Evolutionary conservation across 2,797 vertebrate species (phyloP), one percentile per base, ranked within the genome.

Genomic region (Schizothorax lantsangensis): DNA sequence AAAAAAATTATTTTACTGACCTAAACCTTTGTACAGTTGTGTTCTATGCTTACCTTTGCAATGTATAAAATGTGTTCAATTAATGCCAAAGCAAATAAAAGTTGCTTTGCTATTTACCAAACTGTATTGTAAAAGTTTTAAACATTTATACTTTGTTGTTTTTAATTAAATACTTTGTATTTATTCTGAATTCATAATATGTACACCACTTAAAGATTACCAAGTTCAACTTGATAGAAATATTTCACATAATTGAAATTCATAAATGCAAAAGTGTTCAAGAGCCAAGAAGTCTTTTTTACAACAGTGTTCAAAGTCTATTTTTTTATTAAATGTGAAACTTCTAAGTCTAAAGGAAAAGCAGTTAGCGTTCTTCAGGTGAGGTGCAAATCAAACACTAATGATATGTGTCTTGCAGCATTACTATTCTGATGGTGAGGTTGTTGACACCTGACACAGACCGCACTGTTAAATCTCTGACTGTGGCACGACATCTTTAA

Each of bases 361-460:
- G 64, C 71, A 82, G 87, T 88, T 88, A 83, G 79, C 75, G 79
- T 78, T 88, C 66, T 80, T 85, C 68, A 33, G 78, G 77, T 73
- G 75, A 84, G 74, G 30, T 79, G 71, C 33, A 84, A 89, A 90
- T 85, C 85, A 88, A 89, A 87, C 88, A 43, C 79, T 38, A 78
- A 75, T 84, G 83, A 81, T 89, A 57, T 86, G 87, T 81, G 91
- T 93, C 92, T 90, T 85, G 86, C 89, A 88, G 89, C 86, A 91
- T 93, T 88, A 91, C 75, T 75, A 38, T 92, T 89, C 90, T 59
- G 84, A 86, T 85, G 88, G 77, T 81, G 91, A 91, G 89, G 88
- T 84, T 87, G 89, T 89, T 89, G 92, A 90, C 86, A 88, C 87
- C 88, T 93, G 92, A 91, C 84, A 90, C 89, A 82, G 81, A 80